Evolutionary conservation across 2,113 vertebrate genomes (phyloP).

Genomic region (Oenanthe melanoleuca): DNA sequence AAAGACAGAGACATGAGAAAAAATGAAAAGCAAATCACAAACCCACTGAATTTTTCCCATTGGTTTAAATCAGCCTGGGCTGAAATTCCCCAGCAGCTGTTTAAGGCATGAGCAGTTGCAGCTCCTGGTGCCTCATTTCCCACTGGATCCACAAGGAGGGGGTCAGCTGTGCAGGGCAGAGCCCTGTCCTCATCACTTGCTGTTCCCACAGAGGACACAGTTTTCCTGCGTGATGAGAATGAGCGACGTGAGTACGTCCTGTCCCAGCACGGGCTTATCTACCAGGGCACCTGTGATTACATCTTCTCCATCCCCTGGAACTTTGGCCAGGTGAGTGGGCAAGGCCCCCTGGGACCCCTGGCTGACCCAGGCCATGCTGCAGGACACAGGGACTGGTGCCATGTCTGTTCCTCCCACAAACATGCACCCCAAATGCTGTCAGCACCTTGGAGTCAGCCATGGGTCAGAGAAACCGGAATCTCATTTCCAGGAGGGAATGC

Average conservation of each 20-base stretch:
- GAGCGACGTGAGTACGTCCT: conserved; percentile 84
- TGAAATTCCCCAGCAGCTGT: not conserved
- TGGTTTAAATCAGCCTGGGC: not conserved
- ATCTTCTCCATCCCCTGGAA: conserved; percentile 82
- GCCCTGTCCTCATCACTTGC: not conserved
- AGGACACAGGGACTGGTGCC: not conserved
- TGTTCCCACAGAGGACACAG: conserved; percentile 78
- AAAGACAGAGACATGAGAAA: not conserved
- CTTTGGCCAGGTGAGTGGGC: conserved; percentile 87
- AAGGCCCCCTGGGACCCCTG: fast-evolving
- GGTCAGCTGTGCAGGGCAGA: not conserved
- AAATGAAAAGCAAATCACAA: not conserved
- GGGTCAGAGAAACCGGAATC: fast-evolving
- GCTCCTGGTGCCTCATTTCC: not conserved
- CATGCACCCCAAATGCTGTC: fast-evolving
- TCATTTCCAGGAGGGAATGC: fast-evolving
- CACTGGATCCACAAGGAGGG: not conserved
- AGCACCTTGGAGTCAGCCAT: fast-evolving
- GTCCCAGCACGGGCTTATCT: conserved; percentile 88
- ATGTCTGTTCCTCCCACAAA: fast-evolving
- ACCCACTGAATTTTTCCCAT: not conserved
- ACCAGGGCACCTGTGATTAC: conserved; percentile 75
- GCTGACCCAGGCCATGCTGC: fast-evolving
- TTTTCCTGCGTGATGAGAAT: conserved; percentile 80
- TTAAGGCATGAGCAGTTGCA: not conserved